Conservation (phyloP, 2,797 vertebrate genomes). For the Tenualosa thibaudeaui region DNA sequence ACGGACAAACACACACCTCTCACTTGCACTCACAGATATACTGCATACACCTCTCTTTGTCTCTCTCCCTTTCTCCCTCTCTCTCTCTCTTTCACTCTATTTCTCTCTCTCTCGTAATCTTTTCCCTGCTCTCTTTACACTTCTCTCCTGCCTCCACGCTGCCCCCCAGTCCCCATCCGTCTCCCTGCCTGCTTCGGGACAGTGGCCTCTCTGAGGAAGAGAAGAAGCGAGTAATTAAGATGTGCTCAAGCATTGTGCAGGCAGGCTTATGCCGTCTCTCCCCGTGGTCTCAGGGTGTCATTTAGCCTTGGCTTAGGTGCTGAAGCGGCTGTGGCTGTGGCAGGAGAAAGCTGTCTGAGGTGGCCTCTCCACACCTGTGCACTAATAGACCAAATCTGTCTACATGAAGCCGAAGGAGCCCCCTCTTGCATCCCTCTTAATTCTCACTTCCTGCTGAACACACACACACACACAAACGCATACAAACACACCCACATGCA, state of each 20-base stretch:
- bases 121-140: conserved; percentile 18
- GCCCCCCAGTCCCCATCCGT: neutral
- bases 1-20: conserved; percentile 20
- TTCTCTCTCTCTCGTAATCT: neutral
- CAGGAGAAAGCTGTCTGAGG: conserved; percentile 31
- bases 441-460: neutral
- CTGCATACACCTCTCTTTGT: no score
- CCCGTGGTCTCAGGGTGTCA: conserved; percentile 38
- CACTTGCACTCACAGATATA: neutral
- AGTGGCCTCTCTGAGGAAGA: conserved; percentile 33
- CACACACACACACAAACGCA: neutral
- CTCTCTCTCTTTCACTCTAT: conserved; percentile 15
- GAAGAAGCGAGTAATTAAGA: conserved; percentile 30
- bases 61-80: neutral
- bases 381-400: conserved; percentile 45
- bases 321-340: neutral
- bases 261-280: conserved; percentile 18
- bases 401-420: conserved; percentile 39
- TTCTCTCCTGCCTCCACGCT: neutral
- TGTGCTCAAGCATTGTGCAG: conserved; percentile 32
- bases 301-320: conserved; percentile 29
- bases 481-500: no score
- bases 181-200: conserved; percentile 31
- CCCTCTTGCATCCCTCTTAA: conserved; percentile 43
- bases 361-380: conserved; percentile 21